Evolutionary conservation across 2,797 vertebrate genomes (phyloP).

Genomic region (Alauda arvensis): DNA sequence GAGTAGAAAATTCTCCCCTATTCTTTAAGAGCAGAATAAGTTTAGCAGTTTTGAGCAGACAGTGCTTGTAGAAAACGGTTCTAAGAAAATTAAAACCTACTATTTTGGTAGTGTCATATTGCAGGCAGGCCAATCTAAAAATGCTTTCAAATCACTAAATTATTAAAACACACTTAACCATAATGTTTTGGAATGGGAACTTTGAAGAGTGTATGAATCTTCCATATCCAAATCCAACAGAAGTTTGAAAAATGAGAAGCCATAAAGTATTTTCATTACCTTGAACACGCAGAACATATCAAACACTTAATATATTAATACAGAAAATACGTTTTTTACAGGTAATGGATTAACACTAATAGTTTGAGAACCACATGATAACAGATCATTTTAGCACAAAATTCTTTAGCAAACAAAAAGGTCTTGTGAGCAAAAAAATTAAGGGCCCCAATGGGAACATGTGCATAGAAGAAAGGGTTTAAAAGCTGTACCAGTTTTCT

Average conservation of each 20-base stretch:
- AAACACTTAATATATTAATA: background rate
- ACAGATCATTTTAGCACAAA: background rate
- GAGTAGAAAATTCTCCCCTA: background rate
- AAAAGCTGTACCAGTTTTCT: background rate
- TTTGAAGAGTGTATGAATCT: background rate
- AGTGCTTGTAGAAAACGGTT: background rate
- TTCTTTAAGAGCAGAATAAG: background rate
- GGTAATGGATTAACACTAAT: background rate
- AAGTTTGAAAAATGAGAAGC: background rate
- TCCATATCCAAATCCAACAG: background rate
- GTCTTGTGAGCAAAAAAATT: background rate
- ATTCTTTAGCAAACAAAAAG: background rate
- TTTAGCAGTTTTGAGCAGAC: background rate
- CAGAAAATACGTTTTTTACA: background rate
- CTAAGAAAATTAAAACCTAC: background rate
- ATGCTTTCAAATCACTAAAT: background rate
- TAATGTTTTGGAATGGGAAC: background rate
- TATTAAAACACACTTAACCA: background rate
- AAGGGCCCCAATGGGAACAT: background rate
- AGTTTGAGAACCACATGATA: background rate
- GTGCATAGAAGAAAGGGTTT: background rate
- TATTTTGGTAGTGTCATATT: background rate
- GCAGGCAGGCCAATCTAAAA: background rate
- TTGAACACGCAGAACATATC: background rate
- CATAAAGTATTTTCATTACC: background rate